Base-by-base conservation (phyloP, 2,888 invertebrate genomes). In the Amphimallon solstitiale region DNA sequence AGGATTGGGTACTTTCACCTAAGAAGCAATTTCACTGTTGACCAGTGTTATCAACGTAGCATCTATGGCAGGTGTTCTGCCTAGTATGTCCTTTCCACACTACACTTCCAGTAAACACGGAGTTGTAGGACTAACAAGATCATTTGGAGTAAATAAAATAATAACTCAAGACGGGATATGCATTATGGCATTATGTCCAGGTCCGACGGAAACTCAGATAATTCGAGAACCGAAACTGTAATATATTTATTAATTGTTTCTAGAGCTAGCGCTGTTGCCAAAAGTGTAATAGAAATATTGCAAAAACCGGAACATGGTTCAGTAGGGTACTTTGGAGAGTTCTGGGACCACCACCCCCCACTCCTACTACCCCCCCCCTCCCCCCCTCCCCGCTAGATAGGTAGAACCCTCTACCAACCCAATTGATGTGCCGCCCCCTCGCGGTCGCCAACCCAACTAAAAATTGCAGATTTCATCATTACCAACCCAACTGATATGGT, bases 41-140 rank as follows among this genome's bases (percentile, higher is more conserved):
- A n/a, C n/a, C n/a, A n/a, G n/a, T n/a, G n/a, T n/a, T 5, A 45
- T 63, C 10, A 63, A 63, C 34, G 29, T 63, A 19, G 43, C 52
- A 12, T 63, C 63, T n/a, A 6, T 54, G 19, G 34, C 21, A 12
- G 63, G 45, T 19, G 5, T 63, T 23, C 10, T 14, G 6, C 23
- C 63, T 12, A 34, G n/a, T 9, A 1, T 17, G 5, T n/a, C 52
- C 1, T 21, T 10, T 34, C 54, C 63, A 7, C 10, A 52, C 10
- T 63, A 54, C 17, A 7, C 63, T 1, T 23, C 54, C 2, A 54
- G 12, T 10, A 63, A 63, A 40, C 17, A 21, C 19, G 63, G 15
- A 1, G 21, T 63, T n/a, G 29, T 63, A 10, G 63, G 63, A 1
- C 10, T 63, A 1, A 52, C 63, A 3, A 40, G 63, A 6, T 37